These are phyloP conservation scores for Onychorhynchus coronatus DNA, from an alignment of 2,113 vertebrate genomes.

Conservation along the genomic window DNA sequence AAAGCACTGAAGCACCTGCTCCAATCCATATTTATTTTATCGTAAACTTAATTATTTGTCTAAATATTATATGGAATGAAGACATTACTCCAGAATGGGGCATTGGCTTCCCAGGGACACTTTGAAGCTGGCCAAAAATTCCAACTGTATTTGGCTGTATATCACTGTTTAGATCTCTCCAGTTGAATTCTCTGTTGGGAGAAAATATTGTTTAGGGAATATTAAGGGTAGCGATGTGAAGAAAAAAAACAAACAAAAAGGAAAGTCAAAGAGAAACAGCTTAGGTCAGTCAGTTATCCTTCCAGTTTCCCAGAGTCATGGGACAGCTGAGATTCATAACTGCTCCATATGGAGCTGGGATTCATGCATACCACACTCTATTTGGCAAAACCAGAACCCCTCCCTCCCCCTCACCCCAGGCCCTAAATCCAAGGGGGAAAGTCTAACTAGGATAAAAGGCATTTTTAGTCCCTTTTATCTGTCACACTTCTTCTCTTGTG, in stretches of 20 bases:
- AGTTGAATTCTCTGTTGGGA: not conserved
- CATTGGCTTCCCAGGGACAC: not conserved
- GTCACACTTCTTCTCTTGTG: not conserved
- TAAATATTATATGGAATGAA: not conserved
- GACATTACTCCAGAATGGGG: not conserved
- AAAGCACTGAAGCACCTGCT: not conserved
- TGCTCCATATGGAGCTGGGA: not conserved
- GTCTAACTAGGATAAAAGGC: not conserved
- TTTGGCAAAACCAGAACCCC: not conserved
- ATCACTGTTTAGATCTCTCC: not conserved
- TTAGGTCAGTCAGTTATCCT: not conserved
- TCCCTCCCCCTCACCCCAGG: not conserved
- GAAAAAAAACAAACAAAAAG: no score
- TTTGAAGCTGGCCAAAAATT: not conserved
- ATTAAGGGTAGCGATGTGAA: not conserved
- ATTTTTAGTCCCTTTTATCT: not conserved
- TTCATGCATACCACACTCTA: fast-evolving
- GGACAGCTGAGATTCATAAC: not conserved
- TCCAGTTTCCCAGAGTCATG: not conserved
- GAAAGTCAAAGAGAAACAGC: not conserved
- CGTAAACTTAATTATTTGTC: not conserved
- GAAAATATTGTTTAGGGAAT: not conserved
- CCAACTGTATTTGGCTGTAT: not conserved
- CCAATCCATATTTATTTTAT: not conserved
- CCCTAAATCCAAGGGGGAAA: not conserved